Evolutionary conservation across 2,797 vertebrate genomes (phyloP).

Genomic region (Macrochelys suwanniensis): DNA sequence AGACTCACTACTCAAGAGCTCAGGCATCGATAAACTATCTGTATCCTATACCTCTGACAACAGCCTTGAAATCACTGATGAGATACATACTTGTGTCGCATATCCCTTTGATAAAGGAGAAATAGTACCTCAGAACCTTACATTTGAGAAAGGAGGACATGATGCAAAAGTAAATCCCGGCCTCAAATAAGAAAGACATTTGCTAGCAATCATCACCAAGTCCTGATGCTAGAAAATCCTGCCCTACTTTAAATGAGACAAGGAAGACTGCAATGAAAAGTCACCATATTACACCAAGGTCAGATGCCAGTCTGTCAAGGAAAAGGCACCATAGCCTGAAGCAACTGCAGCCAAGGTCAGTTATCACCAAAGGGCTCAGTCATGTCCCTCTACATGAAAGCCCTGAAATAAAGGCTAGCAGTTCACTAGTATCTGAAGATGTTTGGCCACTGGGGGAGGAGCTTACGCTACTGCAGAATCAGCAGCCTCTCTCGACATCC

Average conservation of each 20-base stretch:
- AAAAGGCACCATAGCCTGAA: neutral
- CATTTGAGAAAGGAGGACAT: neutral
- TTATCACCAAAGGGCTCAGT: neutral
- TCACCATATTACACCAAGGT: neutral
- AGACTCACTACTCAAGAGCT: neutral
- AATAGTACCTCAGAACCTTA: neutral
- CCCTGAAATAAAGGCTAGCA: neutral
- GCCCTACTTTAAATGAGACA: neutral
- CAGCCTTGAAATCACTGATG: neutral
- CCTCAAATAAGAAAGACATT: neutral
- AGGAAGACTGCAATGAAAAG: neutral
- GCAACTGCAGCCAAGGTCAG: neutral
- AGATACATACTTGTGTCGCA: neutral
- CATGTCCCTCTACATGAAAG: neutral
- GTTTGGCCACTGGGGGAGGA: rapidly evolving
- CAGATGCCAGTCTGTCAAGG: neutral
- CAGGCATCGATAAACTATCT: neutral
- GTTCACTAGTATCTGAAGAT: neutral
- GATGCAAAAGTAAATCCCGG: neutral
- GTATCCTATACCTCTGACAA: neutral
- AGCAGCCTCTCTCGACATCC: neutral
- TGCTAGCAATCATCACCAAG: neutral
- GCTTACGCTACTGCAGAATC: neutral
- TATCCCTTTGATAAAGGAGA: neutral
- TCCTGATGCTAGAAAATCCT: neutral